Base-by-base conservation (phyloP, 2,113 vertebrate species). In the Carettochelys insculpta region DNA sequence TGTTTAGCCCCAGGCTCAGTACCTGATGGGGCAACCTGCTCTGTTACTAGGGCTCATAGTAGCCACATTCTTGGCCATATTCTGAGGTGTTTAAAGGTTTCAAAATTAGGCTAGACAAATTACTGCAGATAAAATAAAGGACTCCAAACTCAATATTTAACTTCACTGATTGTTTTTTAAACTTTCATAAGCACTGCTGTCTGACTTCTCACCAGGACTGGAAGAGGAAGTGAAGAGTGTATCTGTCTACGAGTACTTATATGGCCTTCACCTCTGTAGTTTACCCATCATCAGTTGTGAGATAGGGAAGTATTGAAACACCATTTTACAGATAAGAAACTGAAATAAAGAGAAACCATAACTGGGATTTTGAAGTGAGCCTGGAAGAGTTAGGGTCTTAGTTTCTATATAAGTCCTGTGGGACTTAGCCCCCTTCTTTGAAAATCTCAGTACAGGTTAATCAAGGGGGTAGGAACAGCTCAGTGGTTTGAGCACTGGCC, bases 241-340 rank as follows among this genome's bases (percentile, higher is more conserved):
- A 58, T 58, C 27, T 20, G 5, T 19, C 80, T 85, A 93, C 88
- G 82, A 86, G 90, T 86, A 93, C 92, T 92, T 83, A 90, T 93
- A 79, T 43, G 83, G 58, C 86, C 92, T 90, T 87, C 90, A 87
- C 95, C 94, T 85, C 96, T 96, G 96, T 95, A 93, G 94, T 95
- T 95, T 94, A 50, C 78, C 94, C 88, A 88, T 56, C 90, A 93
- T 68, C 88, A 83, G 88, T 50, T 83, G 52, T 82, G 82, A 65
- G 34, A 65, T 20, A 65, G 17, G 13, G n/a, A 95, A 86, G 77
- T 68, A 24, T 25, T 94, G 89, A 84, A 83, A 2, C 48, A 71
- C 79, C 19, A 2, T 50, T 83, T 13, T 9, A 89, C 53, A 75
- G 77, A 56, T 47, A 82, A 47, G n/a, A 10, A 91, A 88, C 20